phyloP scores from a whole-genome alignment of 2,888 invertebrate genomes.

The Cryptus armator region DNA sequence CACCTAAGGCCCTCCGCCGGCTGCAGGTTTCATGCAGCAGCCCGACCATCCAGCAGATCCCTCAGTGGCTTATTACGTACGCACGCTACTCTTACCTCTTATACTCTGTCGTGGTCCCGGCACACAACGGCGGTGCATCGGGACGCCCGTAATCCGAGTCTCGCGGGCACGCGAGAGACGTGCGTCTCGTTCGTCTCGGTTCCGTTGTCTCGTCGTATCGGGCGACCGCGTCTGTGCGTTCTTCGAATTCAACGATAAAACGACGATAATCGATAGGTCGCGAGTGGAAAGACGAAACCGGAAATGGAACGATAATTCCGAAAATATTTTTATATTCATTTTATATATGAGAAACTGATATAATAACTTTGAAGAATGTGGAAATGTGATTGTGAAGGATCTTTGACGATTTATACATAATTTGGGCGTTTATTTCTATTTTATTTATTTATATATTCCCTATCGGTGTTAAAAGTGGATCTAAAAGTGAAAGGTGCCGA shows the following conservation, averaged over 20 bases:
- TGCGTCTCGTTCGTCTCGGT: conserved; percentile 17
- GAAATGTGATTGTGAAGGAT: conserved; percentile 23
- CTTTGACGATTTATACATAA: not conserved
- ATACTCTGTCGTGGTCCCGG: conserved; percentile 24
- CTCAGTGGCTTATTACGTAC: conserved; percentile 78
- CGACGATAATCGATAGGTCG: not conserved
- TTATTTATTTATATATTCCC: not conserved
- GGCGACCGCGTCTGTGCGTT: not conserved
- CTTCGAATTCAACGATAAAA: conserved; percentile 27
- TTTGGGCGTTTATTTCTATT: not conserved
- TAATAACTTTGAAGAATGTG: conserved; percentile 3
- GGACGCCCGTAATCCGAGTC: conserved; percentile 53
- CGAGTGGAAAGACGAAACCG: conserved; percentile 45
- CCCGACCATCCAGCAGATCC: conserved; percentile 64
- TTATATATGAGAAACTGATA: not conserved
- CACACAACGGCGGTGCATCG: conserved; percentile 42
- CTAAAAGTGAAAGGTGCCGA: conserved; percentile 71
- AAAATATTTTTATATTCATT: conserved; percentile 9
- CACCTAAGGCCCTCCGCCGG: conserved; percentile 63
- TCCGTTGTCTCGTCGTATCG: conserved; percentile 3
- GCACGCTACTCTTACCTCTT: conserved; percentile 71
- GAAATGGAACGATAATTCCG: conserved; percentile 31
- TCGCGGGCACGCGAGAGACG: conserved; percentile 52
- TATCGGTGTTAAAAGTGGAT: conserved; percentile 20
- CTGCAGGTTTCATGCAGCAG: conserved; percentile 59